phyloP scores from a whole-genome alignment of 2,113 vertebrate genomes.

The Sylvilagus bachmani region DNA sequence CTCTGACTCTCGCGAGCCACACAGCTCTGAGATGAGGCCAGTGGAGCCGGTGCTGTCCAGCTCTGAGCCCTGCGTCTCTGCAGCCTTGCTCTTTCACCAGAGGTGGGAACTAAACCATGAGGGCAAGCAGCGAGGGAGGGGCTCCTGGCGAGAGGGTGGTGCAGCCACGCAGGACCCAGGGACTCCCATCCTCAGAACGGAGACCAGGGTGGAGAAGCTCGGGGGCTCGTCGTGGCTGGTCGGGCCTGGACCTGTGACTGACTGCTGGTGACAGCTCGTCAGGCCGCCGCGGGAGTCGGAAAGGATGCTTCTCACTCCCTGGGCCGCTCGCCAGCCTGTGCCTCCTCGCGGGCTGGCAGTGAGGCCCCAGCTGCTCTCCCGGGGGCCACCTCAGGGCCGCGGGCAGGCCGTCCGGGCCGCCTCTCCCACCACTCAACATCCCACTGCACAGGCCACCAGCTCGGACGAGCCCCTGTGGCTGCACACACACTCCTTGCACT shows the following conservation, averaged over 20 bases:
- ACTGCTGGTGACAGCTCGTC: accelerated
- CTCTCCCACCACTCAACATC: neutral
- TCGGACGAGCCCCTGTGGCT: neutral
- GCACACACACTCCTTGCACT: accelerated
- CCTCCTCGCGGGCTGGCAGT: neutral
- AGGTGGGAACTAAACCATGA: neutral
- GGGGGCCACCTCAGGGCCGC: neutral
- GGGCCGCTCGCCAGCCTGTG: accelerated
- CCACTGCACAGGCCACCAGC: neutral
- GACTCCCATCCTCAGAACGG: neutral
- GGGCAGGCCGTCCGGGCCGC: too few relatives aligned
- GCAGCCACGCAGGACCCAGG: neutral
- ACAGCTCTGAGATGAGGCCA: neutral
- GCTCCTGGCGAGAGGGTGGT: neutral
- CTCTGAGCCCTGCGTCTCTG: neutral
- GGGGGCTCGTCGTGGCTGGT: accelerated
- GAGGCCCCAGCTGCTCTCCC: neutral
- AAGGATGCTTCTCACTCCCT: neutral
- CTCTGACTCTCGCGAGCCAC: neutral
- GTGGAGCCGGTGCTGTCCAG: accelerated
- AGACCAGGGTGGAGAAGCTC: neutral
- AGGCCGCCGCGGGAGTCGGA: neutral
- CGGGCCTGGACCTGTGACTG: neutral
- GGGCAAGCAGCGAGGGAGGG: neutral
- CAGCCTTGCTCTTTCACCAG: neutral